Percentiles rank a stretch among this genome's conserved stretches.
These are phyloP conservation scores for Eristalis arbustorum DNA, from an alignment of 2,888 invertebrate species.

Conservation along the genomic window DNA sequence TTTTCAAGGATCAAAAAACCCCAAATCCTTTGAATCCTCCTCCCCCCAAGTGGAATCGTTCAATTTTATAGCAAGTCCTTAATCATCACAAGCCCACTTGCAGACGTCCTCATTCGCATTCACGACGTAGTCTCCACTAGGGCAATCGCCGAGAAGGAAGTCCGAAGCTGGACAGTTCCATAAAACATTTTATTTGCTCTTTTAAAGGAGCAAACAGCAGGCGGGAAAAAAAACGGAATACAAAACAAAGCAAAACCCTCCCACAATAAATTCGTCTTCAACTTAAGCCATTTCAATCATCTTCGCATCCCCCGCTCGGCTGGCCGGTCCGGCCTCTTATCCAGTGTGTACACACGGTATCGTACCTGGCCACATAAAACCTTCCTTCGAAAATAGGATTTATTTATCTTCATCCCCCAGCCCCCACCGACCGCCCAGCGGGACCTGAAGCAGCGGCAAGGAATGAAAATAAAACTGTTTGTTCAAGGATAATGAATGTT, in stretches of 20 bases:
- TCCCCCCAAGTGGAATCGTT: neutral
- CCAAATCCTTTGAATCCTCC: neutral
- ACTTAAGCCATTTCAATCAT: neutral
- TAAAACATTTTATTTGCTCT: neutral
- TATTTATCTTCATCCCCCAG: neutral
- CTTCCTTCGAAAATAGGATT: neutral
- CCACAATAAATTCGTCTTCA: neutral
- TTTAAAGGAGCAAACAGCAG: neutral
- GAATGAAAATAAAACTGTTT: neutral
- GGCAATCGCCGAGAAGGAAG: neutral
- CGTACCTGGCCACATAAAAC: neutral
- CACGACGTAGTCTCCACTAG: neutral
- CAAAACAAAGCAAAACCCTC: neutral
- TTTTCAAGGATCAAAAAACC: neutral
- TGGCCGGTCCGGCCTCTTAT: neutral
- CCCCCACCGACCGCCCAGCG: neutral
- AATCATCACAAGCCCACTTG: neutral
- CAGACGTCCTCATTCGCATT: neutral
- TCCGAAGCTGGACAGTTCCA: neutral
- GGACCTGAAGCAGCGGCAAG: neutral
- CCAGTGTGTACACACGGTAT: neutral
- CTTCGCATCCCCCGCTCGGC: neutral
- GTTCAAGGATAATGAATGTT: constrained; percentile 41
- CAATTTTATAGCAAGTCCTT: neutral
- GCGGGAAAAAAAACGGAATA: neutral